A percentile compares a stretch with the other conserved stretches of the same genome.
phyloP scores from a whole-genome alignment of 2,888 invertebrate species.

The Acleris literana region DNA sequence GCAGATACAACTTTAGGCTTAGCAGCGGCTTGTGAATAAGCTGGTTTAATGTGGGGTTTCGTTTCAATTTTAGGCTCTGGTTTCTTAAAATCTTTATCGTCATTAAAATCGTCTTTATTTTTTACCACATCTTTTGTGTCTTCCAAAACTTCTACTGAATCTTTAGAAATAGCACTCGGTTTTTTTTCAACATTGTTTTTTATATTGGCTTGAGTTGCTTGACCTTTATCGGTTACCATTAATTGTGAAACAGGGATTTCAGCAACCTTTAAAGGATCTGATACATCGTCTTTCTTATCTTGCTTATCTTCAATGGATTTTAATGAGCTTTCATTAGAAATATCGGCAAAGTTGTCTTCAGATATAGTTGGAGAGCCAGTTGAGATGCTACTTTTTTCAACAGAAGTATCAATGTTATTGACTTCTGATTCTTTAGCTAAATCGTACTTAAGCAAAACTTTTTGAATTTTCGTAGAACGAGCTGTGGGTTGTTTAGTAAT shows the following conservation, averaged over 20 bases:
- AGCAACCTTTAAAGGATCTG: conserved; percentile 34
- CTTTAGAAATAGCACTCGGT: conserved; percentile 32
- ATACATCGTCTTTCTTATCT: conserved; percentile 2
- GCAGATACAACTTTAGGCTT: conserved; percentile 67
- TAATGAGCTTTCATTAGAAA: conserved; percentile 65
- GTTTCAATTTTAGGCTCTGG: conserved; percentile 54
- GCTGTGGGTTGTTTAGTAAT: background rate
- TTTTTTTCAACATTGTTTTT: conserved; percentile 19
- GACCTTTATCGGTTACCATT: background rate
- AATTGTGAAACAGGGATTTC: conserved; percentile 39
- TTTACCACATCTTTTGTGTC: conserved; percentile 41
- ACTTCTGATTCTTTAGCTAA: background rate
- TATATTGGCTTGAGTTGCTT: background rate
- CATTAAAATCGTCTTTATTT: conserved; percentile 41
- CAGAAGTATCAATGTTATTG: conserved; percentile 10
- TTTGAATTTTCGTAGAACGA: background rate
- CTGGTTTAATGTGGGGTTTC: conserved; percentile 61
- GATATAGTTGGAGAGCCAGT: conserved; percentile 64
- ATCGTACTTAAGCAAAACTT: background rate
- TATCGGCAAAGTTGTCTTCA: conserved; percentile 70
- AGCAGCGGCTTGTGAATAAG: conserved; percentile 80
- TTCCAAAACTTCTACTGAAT: conserved; percentile 41
- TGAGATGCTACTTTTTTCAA: conserved; percentile 49
- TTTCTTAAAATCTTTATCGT: conserved; percentile 54
- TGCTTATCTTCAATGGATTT: conserved; percentile 47